Percentiles rank a stretch among this genome's conserved stretches.
Evolutionary conservation across 2,888 invertebrate species (phyloP).

Genomic region (Uloborus plumipes): DNA sequence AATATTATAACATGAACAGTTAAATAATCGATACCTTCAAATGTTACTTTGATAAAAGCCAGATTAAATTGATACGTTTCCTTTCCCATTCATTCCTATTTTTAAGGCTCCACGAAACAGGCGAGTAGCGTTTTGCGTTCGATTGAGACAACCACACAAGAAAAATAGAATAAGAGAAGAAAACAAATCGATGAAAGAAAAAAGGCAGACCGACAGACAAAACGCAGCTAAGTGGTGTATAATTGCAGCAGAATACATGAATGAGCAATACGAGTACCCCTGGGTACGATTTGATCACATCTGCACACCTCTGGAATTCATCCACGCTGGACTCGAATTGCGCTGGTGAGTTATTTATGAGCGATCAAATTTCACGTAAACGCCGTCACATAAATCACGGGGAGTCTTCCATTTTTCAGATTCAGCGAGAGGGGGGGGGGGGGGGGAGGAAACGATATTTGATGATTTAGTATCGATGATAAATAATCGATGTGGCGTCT

Average conservation of each 20-base stretch:
- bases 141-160: too few species aligned
- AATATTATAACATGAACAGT: too few species aligned
- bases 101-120: too few species aligned
- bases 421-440: slow-evolving; percentile 9
- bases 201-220: neutral
- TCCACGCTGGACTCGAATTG: neutral
- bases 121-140: too few species aligned
- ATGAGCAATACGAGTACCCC: slow-evolving; percentile 12
- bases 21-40: too few species aligned
- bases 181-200: neutral
- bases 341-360: slow-evolving; percentile 45
- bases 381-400: slow-evolving; percentile 49
- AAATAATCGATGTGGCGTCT: slow-evolving; percentile 51
- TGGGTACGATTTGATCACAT: slow-evolving; percentile 13
- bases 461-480: slow-evolving; percentile 57
- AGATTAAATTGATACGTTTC: too few species aligned
- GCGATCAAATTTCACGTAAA: slow-evolving; percentile 60
- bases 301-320: neutral
- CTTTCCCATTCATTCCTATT: too few species aligned
- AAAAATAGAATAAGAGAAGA: neutral
- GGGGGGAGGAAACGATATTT: slow-evolving; percentile 22
- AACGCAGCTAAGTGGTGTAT: slow-evolving; percentile 9
- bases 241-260: slow-evolving; percentile 32
- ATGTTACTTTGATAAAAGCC: too few species aligned
- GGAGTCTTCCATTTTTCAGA: slow-evolving; percentile 45